Conservation (phyloP, 2,888 invertebrate species). For the Synanthedon vespiformis region DNA sequence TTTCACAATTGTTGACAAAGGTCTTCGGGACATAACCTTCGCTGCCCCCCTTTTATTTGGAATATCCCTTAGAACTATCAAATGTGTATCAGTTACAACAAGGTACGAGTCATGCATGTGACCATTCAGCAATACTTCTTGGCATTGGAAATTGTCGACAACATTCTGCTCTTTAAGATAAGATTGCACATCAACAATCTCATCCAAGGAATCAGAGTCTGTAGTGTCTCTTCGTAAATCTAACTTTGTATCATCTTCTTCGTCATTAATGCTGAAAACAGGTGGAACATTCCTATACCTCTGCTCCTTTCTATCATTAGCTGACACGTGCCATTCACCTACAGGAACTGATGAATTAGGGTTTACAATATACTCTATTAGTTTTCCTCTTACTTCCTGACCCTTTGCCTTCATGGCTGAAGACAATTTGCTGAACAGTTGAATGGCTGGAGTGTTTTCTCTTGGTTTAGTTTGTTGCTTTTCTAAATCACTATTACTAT, state of each 20-base stretch:
- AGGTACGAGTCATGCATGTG: slow-evolving; percentile 90
- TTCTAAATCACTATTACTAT: slow-evolving; percentile 34
- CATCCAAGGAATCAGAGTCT: slow-evolving; percentile 75
- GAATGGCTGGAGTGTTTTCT: slow-evolving; percentile 67
- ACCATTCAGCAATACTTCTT: slow-evolving; percentile 91
- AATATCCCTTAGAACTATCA: slow-evolving; percentile 86
- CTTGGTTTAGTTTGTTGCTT: slow-evolving; percentile 26
- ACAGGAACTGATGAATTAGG: slow-evolving; percentile 73
- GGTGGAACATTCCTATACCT: slow-evolving; percentile 90
- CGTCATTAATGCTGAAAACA: slow-evolving; percentile 95
- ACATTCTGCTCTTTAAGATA: slow-evolving; percentile 88
- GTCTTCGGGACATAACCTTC: slow-evolving; percentile 87
- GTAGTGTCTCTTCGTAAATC: slow-evolving; percentile 48
- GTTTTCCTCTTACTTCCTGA: slow-evolving; percentile 90
- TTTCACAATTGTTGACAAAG: slow-evolving; percentile 92
- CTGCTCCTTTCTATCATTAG: slow-evolving; percentile 85
- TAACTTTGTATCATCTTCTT: slow-evolving; percentile 61
- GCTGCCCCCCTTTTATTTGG: slow-evolving; percentile 82
- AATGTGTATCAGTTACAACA: slow-evolving; percentile 86
- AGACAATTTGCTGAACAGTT: slow-evolving; percentile 85
- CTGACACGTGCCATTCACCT: slow-evolving; percentile 85
- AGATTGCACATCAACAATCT: slow-evolving; percentile 82
- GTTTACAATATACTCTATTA: slow-evolving; percentile 94
- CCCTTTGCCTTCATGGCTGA: slow-evolving; percentile 91
- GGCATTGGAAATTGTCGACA: slow-evolving; percentile 88